These are phyloP conservation scores for Tarsius wallacei DNA, from an alignment of 2,797 vertebrate species.

Conservation along the genomic window DNA sequence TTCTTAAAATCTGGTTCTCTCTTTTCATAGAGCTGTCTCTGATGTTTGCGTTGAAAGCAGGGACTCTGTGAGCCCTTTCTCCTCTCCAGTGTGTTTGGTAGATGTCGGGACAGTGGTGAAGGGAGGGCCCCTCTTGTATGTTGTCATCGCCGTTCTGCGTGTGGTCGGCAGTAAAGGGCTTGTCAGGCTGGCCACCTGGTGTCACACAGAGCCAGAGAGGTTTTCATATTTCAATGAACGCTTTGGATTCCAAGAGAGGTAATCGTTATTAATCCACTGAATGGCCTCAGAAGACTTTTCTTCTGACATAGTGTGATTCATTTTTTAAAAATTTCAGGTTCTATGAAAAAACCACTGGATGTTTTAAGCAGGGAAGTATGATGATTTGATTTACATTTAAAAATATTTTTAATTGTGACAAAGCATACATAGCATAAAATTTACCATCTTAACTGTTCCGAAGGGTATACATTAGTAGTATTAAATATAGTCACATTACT, in stretches of 20 bases:
- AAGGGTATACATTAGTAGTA: accelerated
- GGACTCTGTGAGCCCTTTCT: background rate
- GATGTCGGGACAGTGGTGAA: no score
- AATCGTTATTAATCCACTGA: background rate
- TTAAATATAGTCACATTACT: background rate
- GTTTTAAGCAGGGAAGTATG: background rate
- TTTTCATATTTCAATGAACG: background rate
- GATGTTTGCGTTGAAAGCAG: background rate
- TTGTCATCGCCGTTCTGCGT: accelerated
- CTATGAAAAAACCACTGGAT: background rate
- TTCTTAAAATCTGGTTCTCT: background rate
- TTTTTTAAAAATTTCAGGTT: background rate
- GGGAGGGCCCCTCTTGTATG: background rate
- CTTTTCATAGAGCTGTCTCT: background rate
- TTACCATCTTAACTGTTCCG: background rate
- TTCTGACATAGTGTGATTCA: background rate
- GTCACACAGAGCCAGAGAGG: accelerated
- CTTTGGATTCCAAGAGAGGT: background rate
- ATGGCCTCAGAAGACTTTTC: background rate
- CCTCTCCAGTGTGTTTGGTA: background rate
- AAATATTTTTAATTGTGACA: background rate
- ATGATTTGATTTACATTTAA: background rate
- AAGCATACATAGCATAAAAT: background rate
- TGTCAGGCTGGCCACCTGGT: background rate
- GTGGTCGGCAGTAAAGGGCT: background rate